Evolutionary conservation across 2,113 vertebrate genomes (phyloP).

Genomic region (Mesoclemmys tuberculata): DNA sequence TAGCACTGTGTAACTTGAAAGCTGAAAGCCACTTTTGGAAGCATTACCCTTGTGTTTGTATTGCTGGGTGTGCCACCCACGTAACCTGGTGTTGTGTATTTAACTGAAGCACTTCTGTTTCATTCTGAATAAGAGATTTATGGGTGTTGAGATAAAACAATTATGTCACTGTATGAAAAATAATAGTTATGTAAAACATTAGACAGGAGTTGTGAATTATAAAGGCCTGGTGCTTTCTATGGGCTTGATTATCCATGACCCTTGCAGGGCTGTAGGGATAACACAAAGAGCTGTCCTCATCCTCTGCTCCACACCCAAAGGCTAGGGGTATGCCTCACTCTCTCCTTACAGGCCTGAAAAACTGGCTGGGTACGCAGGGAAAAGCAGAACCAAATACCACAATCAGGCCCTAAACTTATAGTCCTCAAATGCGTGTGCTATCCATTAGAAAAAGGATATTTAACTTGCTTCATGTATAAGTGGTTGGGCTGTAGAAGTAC

Average conservation of each 20-base stretch:
- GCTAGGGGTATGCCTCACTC: not conserved
- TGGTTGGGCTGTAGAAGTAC: not conserved
- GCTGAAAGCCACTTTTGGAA: slow-evolving; percentile 12
- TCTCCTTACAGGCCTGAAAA: not conserved
- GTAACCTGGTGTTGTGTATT: not conserved
- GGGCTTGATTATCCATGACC: not conserved
- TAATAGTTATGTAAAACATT: not conserved
- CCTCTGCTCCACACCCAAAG: not conserved
- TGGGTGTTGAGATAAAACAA: not conserved
- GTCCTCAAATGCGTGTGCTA: rapidly evolving
- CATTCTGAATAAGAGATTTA: slow-evolving; percentile 3
- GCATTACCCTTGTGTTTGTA: not conserved
- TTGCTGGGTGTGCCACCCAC: not conserved
- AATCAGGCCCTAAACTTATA: not conserved
- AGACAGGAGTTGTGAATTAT: not conserved
- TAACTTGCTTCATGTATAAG: not conserved
- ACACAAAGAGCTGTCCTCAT: not conserved
- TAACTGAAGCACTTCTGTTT: slow-evolving; percentile 11
- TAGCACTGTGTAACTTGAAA: not conserved
- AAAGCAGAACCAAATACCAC: not conserved
- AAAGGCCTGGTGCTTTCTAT: not conserved
- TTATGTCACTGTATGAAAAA: slow-evolving; percentile 6
- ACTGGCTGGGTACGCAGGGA: not conserved
- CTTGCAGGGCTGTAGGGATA: not conserved
- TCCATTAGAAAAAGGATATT: not conserved